Evolutionary conservation across 2,888 invertebrate species (phyloP), one percentile per base, ranked within the genome.

Genomic region (Eupithecia subumbrata): DNA sequence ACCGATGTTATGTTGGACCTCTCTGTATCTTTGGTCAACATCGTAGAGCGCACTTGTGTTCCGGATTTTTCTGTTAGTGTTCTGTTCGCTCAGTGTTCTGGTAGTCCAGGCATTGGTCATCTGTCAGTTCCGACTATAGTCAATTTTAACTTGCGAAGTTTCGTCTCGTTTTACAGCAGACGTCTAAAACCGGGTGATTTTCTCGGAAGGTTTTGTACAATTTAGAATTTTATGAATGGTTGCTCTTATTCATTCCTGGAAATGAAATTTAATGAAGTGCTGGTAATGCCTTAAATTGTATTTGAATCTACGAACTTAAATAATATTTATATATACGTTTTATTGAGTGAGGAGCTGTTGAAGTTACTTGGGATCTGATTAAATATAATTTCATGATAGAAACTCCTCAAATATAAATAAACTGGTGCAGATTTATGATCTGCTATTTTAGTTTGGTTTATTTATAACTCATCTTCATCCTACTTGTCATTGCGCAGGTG

Each of bases 401-500:
- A n/a, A 22, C 52, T 22, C 8, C n/a, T 22, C 22, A 56, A 56
- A 56, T 56, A 56, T 56, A 56, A 56, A 56, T 22, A 56, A 56
- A 22, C 52, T 18, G 18, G 48, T 52, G 52, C 56, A 22, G 12
- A 56, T 68, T 56, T 67, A 72, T 48, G 69, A 66, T 73, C 12
- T 22, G 56, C 72, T 73, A 76, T 76, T 71, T 68, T 18, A 68
- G 67, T 45, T 68, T 48, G 22, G 71, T 56, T 73, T 40, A 73
- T 70, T 67, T 67, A 76, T 76, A 73, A 60, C 67, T 45, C 1
- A 4, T 18, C 18, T 40, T 56, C 69, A 63, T 75, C 63, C 16
- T 14, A 52, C 22, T 56, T 48, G 64, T 72, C 22, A 76, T 76
- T 71, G 60, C 73, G 40, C 73, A 76, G 45, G 73, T 76, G 73